phyloP scores from a whole-genome alignment of 2,888 invertebrate species.

The Marasmarcha lunaedactyla region DNA sequence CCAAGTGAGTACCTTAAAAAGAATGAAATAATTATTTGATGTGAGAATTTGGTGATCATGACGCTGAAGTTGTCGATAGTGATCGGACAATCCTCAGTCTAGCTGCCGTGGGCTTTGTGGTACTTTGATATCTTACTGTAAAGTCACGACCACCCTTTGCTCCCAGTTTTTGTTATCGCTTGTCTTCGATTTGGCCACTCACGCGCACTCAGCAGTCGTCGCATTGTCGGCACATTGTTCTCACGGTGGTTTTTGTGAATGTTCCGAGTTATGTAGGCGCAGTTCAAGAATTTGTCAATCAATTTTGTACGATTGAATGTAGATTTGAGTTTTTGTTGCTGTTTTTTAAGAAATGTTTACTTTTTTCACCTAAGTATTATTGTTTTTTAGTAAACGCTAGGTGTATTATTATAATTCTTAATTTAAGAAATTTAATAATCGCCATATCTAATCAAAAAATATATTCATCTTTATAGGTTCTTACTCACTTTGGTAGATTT shows the following conservation, averaged over 20 bases:
- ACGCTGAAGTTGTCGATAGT: not conserved
- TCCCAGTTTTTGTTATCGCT: constrained; percentile 24
- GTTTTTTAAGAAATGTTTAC: too few relatives aligned
- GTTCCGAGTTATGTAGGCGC: too few relatives aligned
- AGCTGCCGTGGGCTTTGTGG: constrained; percentile 26
- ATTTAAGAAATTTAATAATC: too few relatives aligned
- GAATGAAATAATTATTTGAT: not conserved
- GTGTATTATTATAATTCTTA: too few relatives aligned
- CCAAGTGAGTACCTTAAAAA: not conserved
- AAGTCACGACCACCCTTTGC: constrained; percentile 33
- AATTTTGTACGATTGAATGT: too few relatives aligned
- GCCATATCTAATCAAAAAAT: too few relatives aligned
- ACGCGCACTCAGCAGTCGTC: not conserved
- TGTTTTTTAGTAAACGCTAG: too few relatives aligned
- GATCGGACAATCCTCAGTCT: constrained; percentile 14
- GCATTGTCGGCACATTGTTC: constrained; percentile 41
- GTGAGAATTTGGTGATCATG: not conserved
- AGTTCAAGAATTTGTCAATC: too few relatives aligned
- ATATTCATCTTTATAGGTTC: too few relatives aligned
- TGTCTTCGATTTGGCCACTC: constrained; percentile 23
- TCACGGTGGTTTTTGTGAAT: constrained; percentile 43
- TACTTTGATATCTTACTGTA: constrained; percentile 33
- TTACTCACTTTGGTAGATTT: too few relatives aligned
- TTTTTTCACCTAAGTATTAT: too few relatives aligned
- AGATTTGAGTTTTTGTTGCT: too few relatives aligned